Evolutionary conservation across 1,140 invertebrate species (phyloP), one percentile per base, ranked within the genome.

Genomic region (Pseudobourletiella spinata): DNA sequence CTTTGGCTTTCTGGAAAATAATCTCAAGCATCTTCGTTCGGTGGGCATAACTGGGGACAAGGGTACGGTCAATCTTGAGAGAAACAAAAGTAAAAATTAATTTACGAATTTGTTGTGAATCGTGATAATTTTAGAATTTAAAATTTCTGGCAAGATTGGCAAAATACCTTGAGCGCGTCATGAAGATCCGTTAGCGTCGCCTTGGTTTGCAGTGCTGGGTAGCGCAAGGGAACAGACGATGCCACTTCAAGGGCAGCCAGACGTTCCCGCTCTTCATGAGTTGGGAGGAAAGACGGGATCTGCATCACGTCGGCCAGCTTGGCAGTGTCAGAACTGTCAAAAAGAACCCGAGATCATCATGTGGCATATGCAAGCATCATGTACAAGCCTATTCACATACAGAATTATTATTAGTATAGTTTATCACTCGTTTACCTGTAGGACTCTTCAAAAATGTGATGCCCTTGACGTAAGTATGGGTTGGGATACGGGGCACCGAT

Each of bases 381-480:
- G n/a, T n/a, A n/a, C n/a, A n/a, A n/a, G n/a, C n/a, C n/a, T n/a
- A n/a, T n/a, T n/a, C n/a, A n/a, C 15, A 32, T 18, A 3, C 20
- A 30, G 11, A 0, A 35, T 30, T 56, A 28, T 22, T 28, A 15
- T 0, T 16, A 55, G 8, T 29, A 32, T 29, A 3, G 22, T 16
- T 54, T 30, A 6, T 15, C 2, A 20, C 16, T n/a, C n/a, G n/a
- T 15, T 46, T 60, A 61, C 59, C 59, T 43, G 16, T 54, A 52
- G n/a, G 35, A 35, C 6, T 24, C 50, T 18, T 54, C 50, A 35
- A 44, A 61, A 2, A 50, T 29, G 44, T 52, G 59, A 22, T 54
- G 35, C 4, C 59, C 59, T 54, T 61, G 59, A 16, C n/a, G 30
- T 39, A 61, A 26, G 20, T 61, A 61, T 3, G 59, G 59, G 54